Evolutionary conservation across 2,888 invertebrate species (phyloP).

Genomic region (Cheilosia urbana): DNA sequence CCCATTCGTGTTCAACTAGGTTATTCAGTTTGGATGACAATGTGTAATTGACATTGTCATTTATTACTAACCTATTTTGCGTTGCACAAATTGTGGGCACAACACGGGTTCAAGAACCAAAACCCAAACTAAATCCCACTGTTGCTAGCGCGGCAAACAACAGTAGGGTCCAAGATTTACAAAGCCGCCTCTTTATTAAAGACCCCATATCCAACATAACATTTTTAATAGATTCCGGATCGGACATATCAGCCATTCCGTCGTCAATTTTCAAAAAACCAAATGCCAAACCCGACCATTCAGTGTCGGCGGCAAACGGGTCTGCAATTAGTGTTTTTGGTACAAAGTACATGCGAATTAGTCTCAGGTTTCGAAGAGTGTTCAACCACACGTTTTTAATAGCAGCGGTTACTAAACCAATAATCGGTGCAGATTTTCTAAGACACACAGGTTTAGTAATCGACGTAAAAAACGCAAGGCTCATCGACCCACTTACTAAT

Average conservation of each 20-base stretch:
- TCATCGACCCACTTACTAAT: too few species aligned
- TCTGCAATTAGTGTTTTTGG: background rate
- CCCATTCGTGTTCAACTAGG: too few species aligned
- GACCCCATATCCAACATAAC: constrained; percentile 13
- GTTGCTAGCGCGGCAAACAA: constrained; percentile 7
- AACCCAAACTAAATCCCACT: constrained; percentile 29
- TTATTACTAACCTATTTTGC: too few species aligned
- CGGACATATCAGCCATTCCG: constrained; percentile 7
- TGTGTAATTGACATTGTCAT: too few species aligned
- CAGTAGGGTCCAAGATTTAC: background rate
- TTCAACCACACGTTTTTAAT: too few species aligned
- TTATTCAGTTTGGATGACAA: too few species aligned
- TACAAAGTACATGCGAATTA: constrained; percentile 3
- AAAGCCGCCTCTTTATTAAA: constrained; percentile 25
- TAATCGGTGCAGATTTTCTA: too few species aligned
- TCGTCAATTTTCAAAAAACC: background rate
- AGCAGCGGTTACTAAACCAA: too few species aligned
- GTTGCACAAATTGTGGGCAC: background rate
- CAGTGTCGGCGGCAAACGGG: constrained; percentile 37
- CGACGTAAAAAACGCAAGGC: too few species aligned
- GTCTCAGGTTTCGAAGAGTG: too few species aligned
- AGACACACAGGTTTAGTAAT: too few species aligned
- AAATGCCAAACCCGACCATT: constrained; percentile 3
- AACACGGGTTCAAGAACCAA: background rate
- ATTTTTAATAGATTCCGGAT: constrained; percentile 42